These are phyloP conservation scores for Papilio gigon DNA, from an alignment of 2,888 invertebrate species.

Conservation along the genomic window DNA sequence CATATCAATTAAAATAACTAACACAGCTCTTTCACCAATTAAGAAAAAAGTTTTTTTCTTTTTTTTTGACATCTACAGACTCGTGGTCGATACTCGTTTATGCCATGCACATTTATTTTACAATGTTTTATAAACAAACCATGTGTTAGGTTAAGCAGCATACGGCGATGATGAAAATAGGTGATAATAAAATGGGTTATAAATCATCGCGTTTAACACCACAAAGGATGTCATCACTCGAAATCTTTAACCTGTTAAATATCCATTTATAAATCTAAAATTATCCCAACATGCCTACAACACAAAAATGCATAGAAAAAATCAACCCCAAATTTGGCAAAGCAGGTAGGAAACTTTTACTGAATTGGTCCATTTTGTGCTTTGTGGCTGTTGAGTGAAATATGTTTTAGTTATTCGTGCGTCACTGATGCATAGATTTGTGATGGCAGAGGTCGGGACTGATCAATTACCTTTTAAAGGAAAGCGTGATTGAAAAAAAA, in stretches of 20 bases:
- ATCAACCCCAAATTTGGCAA: slow-evolving; percentile 20
- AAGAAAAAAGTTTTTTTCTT: too few relatives aligned
- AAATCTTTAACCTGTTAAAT: background rate
- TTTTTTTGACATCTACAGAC: too few relatives aligned
- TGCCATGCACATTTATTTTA: too few relatives aligned
- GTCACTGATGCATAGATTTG: slow-evolving; percentile 43
- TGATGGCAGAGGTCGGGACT: slow-evolving; percentile 39
- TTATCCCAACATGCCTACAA: background rate
- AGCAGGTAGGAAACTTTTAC: slow-evolving; percentile 30
- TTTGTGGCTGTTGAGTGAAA: slow-evolving; percentile 24
- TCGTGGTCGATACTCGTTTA: too few relatives aligned
- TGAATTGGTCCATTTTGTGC: slow-evolving; percentile 23
- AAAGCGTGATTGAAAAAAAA: slow-evolving; percentile 38
- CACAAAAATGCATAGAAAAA: slow-evolving; percentile 36
- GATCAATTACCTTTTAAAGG: slow-evolving; percentile 36
- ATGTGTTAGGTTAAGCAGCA: too few relatives aligned
- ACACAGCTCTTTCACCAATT: too few relatives aligned
- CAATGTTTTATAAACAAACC: background rate
- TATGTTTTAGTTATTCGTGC: slow-evolving; percentile 42
- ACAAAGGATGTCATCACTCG: background rate
- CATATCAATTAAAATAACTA: too few relatives aligned
- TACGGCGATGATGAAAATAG: too few relatives aligned
- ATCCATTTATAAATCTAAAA: background rate
- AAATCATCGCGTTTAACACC: background rate
- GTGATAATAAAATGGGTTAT: too few relatives aligned